Evolutionary conservation across 1,140 invertebrate genomes (phyloP).

Genomic region (Lucilia sericata): DNA sequence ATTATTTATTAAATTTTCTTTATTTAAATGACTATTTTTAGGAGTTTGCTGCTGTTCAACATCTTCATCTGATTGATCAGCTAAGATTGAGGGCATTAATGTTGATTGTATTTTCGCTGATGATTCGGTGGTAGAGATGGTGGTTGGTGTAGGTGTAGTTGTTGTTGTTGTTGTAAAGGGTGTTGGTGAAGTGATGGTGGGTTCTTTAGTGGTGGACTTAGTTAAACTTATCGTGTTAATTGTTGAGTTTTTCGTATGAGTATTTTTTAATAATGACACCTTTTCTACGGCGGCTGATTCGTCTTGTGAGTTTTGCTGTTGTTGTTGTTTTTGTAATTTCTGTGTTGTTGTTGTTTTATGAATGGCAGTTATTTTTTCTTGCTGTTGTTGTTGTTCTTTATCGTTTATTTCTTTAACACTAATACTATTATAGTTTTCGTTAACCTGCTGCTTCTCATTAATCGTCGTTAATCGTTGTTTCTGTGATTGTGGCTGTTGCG

Average conservation of each 20-base stretch:
- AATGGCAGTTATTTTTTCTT: slow-evolving; percentile 9
- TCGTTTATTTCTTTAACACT: neutral
- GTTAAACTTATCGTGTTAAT: neutral
- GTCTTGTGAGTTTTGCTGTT: slow-evolving; percentile 4
- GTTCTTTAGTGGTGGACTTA: neutral
- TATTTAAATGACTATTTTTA: neutral
- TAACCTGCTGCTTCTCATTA: slow-evolving; percentile 34
- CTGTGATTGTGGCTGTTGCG: slow-evolving; percentile 1
- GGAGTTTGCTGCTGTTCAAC: neutral
- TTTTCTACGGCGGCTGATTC: neutral
- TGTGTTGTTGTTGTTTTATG: neutral
- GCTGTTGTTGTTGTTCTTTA: neutral
- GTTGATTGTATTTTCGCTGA: slow-evolving; percentile 25
- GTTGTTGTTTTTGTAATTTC: neutral
- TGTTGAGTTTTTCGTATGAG: slow-evolving; percentile 29
- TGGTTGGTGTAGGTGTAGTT: neutral
- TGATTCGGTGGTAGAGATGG: slow-evolving; percentile 1
- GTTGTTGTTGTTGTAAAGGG: neutral
- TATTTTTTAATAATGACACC: slow-evolving; percentile 22
- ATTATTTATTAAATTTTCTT: neutral
- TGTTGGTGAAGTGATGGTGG: neutral
- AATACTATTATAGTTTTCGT: slow-evolving; percentile 36
- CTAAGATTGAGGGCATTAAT: slow-evolving; percentile 32
- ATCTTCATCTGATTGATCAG: neutral
- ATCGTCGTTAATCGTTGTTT: neutral